These are phyloP conservation scores for Agonopterix heracliana DNA, from an alignment of 2,888 invertebrate species.

Conservation along the genomic window DNA sequence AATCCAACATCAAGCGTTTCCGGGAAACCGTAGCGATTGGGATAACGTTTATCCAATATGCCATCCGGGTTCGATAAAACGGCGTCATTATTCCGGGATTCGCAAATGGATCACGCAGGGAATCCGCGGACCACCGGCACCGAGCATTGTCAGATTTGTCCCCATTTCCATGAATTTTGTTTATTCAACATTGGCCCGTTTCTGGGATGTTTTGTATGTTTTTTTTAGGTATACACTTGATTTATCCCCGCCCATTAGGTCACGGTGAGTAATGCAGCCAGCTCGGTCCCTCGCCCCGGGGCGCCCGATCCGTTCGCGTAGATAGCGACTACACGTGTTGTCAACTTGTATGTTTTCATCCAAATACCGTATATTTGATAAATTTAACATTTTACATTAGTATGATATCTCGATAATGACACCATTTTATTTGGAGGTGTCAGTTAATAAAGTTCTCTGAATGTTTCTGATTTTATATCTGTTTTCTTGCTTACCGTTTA, in stretches of 20 bases:
- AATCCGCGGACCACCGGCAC: conserved; percentile 54
- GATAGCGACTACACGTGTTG: conserved; percentile 73
- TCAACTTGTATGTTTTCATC: conserved; percentile 75
- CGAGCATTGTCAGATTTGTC: conserved; percentile 65
- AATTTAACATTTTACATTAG: conserved; percentile 65
- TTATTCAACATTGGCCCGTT: conserved; percentile 64
- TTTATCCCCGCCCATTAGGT: conserved; percentile 72
- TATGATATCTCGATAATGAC: conserved; percentile 64
- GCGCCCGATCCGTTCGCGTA: conserved; percentile 63
- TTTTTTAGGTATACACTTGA: conserved; percentile 61
- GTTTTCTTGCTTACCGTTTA: conserved; percentile 8
- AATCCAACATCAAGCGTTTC: background rate
- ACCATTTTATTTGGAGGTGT: conserved; percentile 55
- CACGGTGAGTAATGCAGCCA: conserved; percentile 66
- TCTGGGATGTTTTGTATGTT: conserved; percentile 54
- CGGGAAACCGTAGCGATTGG: conserved; percentile 3
- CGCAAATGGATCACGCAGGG: conserved; percentile 40
- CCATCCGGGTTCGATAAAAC: conserved; percentile 2
- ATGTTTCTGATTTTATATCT: conserved; percentile 13
- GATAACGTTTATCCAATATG: conserved; percentile 3
- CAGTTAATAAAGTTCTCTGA: conserved; percentile 49
- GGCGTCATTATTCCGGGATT: conserved; percentile 20
- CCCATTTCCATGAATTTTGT: conserved; percentile 73
- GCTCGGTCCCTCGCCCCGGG: conserved; percentile 55
- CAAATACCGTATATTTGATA: conserved; percentile 67